Percentiles rank a stretch among this genome's conserved stretches.
Evolutionary conservation across 2,113 vertebrate species (phyloP).

Genomic region (Tichodroma muraria): DNA sequence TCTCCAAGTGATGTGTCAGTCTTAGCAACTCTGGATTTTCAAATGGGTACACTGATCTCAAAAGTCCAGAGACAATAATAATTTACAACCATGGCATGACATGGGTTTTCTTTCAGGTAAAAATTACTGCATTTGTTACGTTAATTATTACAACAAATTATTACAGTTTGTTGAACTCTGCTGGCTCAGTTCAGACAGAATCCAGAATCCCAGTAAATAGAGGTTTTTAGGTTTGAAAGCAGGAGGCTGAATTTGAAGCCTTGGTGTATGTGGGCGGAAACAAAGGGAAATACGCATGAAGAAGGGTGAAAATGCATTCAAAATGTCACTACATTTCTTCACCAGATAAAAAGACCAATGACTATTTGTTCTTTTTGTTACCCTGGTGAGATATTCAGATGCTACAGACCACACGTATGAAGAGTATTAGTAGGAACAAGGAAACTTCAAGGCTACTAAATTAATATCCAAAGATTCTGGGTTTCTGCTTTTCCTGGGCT

Average conservation of each 20-base stretch:
- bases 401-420: not conserved
- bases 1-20: not conserved
- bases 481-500: not conserved
- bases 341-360: not conserved
- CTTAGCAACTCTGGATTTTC: not conserved
- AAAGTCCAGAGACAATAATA: not conserved
- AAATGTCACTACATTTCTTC: not conserved
- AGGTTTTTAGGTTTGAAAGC: not conserved
- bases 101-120: not conserved
- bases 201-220: not conserved
- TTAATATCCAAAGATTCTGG: not conserved
- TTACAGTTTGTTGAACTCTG: not conserved
- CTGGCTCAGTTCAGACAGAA: not conserved
- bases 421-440: not conserved
- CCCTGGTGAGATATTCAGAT: not conserved
- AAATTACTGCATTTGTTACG: not conserved
- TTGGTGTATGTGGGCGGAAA: not conserved
- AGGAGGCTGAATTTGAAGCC: not conserved
- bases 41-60: accelerated
- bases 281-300: not conserved
- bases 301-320: not conserved
- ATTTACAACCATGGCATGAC: not conserved
- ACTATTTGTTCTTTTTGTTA: not conserved
- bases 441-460: not conserved
- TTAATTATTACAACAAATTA: too few species aligned